A percentile compares a stretch with the other conserved stretches of the same genome.
phyloP scores from a whole-genome alignment of 2,797 vertebrate genomes.

The Gymnopithys bicolor region DNA sequence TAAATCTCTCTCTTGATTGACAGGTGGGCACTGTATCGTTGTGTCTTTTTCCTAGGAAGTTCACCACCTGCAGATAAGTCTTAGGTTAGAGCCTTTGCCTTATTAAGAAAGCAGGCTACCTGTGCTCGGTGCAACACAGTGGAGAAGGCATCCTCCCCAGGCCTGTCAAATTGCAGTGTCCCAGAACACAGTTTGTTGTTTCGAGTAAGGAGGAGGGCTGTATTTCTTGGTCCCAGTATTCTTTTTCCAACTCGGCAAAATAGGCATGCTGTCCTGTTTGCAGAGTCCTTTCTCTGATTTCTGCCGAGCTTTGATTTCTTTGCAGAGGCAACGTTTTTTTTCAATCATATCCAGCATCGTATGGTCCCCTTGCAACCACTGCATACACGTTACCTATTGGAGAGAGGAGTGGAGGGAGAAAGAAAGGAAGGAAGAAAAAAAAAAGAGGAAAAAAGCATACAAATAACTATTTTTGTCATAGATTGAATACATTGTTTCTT shows the following conservation, averaged over 20 bases:
- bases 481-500: not conserved
- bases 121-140: conserved; percentile 28
- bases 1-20: conserved; percentile 63
- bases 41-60: conserved; percentile 31
- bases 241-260: conserved; percentile 90
- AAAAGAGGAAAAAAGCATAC: conserved; percentile 30
- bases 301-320: conserved; percentile 94
- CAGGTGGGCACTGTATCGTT: conserved; percentile 4
- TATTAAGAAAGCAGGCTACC: conserved; percentile 50
- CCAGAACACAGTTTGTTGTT: conserved; percentile 97
- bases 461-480: conserved; percentile 19
- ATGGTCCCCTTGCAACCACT: conserved; percentile 94
- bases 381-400: conserved; percentile 91
- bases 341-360: conserved; percentile 99
- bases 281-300: conserved; percentile 91
- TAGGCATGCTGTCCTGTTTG: conserved; percentile 91
- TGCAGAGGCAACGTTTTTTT: conserved; percentile 95
- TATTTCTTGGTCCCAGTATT: conserved; percentile 89
- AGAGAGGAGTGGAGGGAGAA: not conserved
- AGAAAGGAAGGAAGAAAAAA: not conserved
- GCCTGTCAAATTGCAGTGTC: conserved; percentile 94
- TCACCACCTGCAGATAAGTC: conserved; percentile 53
- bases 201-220: conserved; percentile 93
- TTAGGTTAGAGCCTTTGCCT: conserved; percentile 53
- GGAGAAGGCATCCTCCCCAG: conserved; percentile 29